A percentile compares a stretch with the other conserved stretches of the same genome.
phyloP scores from a whole-genome alignment of 2,113 vertebrate genomes.

The Scortum barcoo region DNA sequence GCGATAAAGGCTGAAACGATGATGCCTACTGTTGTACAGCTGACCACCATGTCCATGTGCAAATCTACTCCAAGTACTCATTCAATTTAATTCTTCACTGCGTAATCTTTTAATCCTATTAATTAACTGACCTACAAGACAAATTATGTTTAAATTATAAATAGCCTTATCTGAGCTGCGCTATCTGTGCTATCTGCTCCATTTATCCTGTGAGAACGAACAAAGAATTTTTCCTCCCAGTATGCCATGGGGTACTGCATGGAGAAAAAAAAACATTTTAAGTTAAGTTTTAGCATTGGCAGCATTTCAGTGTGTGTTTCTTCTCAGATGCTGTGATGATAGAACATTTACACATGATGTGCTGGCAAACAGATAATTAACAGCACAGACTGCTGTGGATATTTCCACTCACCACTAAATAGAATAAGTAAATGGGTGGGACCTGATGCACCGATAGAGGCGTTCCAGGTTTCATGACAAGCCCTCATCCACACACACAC shows the following conservation, averaged over 20 bases:
- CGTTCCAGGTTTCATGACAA: not conserved
- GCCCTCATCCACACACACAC: not conserved
- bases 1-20: not conserved
- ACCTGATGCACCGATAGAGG: conserved; percentile 7
- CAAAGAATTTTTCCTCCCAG: conserved; percentile 10
- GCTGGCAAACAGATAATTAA: not conserved
- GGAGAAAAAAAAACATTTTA: not conserved
- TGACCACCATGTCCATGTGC: too few species aligned
- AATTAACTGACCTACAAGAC: not conserved
- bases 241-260: not conserved
- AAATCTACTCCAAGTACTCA: not conserved
- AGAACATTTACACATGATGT: conserved; percentile 2
- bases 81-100: not conserved
- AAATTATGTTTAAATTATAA: not conserved
- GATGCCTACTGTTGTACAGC: too few species aligned
- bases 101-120: too few species aligned
- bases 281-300: not conserved
- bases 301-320: not conserved
- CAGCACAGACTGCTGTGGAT: not conserved
- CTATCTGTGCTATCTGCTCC: not conserved
- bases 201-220: conserved; percentile 9
- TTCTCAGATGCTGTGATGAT: not conserved
- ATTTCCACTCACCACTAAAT: conserved; percentile 32
- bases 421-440: not conserved
- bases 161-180: not conserved